Base-by-base conservation (phyloP, 2,888 invertebrate genomes). In the Tiliacea aurago region DNA sequence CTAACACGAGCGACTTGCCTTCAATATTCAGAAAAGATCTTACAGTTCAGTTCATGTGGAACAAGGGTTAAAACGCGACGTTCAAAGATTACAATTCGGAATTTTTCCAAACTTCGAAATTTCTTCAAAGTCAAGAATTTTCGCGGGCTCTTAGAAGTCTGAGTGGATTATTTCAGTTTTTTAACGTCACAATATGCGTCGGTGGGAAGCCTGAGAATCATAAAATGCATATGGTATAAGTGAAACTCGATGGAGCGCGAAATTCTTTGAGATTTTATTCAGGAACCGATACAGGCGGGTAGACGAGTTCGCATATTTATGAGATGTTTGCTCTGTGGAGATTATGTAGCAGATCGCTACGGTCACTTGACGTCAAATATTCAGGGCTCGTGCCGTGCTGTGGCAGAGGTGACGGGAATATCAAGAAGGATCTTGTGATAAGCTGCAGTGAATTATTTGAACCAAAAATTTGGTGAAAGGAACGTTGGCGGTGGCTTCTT, bases 151-250 rank as follows among this genome's bases (percentile, higher is more conserved):
- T 70, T 68, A 55, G 2, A 73, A 73, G 41, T 73, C 28, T 15
- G 37, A 66, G 67, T 65, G 55, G 41, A n/a, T 72, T 80, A 84
- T 82, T 81, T 78, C 37, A 23, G 77, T 75, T 85, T 84, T 84
- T 85, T 61, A 51, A 62, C 37, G 56, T 74, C 70, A 65, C 64
- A 37, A 49, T 28, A 71, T 86, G 75, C 80, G 81, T 76, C 69
- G 63, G 7, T 53, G 74, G 59, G 69, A 47, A 51, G 45, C 62
- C 49, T 62, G 64, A 70, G 66, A 73, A 79, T 87, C 87, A 89
- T 89, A 89, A 89, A 92, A 89, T 92, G 91, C 92, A 91, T 88
- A 87, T 86, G 86, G 87, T 86, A 88, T 88, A 91, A 92, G 91
- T 91, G 91, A 92, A 91, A 91, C 84, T 86, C 87, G 81, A 91